These are phyloP conservation scores for Diorhabda sublineata DNA, from an alignment of 1,140 invertebrate genomes.

Conservation along the genomic window DNA sequence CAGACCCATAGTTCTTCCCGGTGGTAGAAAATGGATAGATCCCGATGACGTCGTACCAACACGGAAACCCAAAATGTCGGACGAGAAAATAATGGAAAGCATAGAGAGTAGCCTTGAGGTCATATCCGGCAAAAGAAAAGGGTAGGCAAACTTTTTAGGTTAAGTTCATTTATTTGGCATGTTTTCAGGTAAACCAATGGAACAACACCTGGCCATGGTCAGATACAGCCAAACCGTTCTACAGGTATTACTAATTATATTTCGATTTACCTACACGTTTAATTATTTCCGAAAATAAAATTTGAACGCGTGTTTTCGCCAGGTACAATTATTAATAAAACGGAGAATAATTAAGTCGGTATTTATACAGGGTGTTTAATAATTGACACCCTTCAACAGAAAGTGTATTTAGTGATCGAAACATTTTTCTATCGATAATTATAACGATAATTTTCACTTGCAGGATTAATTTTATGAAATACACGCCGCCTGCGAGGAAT, in stretches of 20 bases:
- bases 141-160: constrained; percentile 52
- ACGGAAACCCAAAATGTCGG: constrained; percentile 55
- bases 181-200: constrained; percentile 52
- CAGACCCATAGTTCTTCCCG: constrained; percentile 60
- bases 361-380: not conserved
- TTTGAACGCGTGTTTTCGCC: too few relatives aligned
- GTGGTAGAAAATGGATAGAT: constrained; percentile 68
- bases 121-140: constrained; percentile 68
- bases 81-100: constrained; percentile 72
- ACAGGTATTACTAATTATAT: constrained; percentile 43
- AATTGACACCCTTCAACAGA: not conserved
- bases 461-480: constrained; percentile 77
- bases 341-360: not conserved
- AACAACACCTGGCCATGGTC: constrained; percentile 54
- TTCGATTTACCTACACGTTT: too few relatives aligned
- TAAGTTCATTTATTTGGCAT: constrained; percentile 38
- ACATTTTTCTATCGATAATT: not conserved
- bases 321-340: too few relatives aligned
- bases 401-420: not conserved
- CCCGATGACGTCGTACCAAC: constrained; percentile 60
- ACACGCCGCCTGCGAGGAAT: constrained; percentile 65
- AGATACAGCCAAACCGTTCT: constrained; percentile 46
- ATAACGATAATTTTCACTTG: not conserved
- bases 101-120: constrained; percentile 70
- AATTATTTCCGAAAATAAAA: too few relatives aligned